Evolutionary conservation across 2,888 invertebrate genomes (phyloP), one percentile per base, ranked within the genome.

Genomic region (Pimpla rufipes): DNA sequence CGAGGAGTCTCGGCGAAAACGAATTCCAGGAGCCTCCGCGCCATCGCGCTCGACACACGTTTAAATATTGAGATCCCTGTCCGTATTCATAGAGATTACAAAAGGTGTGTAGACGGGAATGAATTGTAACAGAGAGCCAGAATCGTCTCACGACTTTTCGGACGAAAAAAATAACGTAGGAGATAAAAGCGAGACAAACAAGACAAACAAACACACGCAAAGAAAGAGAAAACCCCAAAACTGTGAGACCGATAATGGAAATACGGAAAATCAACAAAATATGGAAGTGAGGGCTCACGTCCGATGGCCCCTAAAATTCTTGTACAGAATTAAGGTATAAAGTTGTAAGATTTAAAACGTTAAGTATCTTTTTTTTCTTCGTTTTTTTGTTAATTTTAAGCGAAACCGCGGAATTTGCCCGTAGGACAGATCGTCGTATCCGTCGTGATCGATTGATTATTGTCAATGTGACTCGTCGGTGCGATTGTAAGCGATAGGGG

Each of bases 291-390:
- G 42, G 64, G 42, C 40, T 35, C 47, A 64, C 73, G 80, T 80
- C 77, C 50, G 83, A 83, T 67, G 70, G 85, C 84, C 82, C 84
- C 87, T 85, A 79, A 88, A 90, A 88, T 90, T 5, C 90, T 90
- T 89, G 88, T 89, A 89, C 90, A 90, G 90, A 90, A 87, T 90
- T 88, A 85, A 90, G 79, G 84, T 87, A 86, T 86, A 86, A 88
- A 86, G 85, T 84, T 85, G 85, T 89, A 89, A 90, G 88, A 88
- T 89, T 90, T 88, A 89, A 79, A 80, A 88, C 86, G 85, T 89
- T 84, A 80, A 80, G 80, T 55, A 40, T 40, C 55, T 75, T 62
- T 66, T 45, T 66, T 66, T 62, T 62, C 23, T 62, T 62, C 86
- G 84, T 29, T 57, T 57, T 6, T 37, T 16, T n/a, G 35, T 62